A percentile compares a stretch with the other conserved stretches of the same genome.
phyloP scores from a whole-genome alignment of 2,888 invertebrate species.

The Imbricaverruca yamaguchii region DNA sequence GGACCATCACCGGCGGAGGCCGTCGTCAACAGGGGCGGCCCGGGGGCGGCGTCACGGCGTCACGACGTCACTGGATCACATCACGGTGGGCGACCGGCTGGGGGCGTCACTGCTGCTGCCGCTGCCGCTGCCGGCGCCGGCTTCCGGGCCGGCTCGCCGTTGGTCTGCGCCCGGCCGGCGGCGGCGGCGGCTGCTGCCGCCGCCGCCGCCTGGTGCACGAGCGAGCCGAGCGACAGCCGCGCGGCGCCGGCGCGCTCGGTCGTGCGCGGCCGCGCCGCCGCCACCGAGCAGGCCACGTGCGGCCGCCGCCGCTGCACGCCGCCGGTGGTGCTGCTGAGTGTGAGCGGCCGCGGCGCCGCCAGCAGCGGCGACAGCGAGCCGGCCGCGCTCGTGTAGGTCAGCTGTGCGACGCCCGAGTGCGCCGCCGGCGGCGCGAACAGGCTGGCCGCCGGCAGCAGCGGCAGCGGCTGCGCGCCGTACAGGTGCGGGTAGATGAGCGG shows the following conservation, averaged over 20 bases:
- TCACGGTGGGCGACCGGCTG: too few species aligned
- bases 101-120: not conserved
- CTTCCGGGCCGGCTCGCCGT: not conserved
- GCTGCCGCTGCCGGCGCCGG: not conserved
- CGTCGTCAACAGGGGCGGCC: not conserved
- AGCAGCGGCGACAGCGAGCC: conserved; percentile 3
- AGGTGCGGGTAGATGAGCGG: conserved; percentile 21
- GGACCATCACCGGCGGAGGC: not conserved
- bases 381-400: conserved; percentile 11
- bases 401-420: not conserved
- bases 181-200: not conserved
- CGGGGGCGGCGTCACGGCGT: too few species aligned
- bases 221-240: not conserved
- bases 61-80: too few species aligned
- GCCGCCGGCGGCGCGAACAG: conserved; percentile 19
- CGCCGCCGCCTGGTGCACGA: not conserved
- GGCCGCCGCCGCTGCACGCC: conserved; percentile 4
- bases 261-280: not conserved
- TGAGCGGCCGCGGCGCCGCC: not conserved
- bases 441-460: not conserved
- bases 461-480: conserved; percentile 16
- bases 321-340: not conserved
- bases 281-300: conserved; percentile 6
- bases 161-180: not conserved
- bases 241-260: not conserved